A percentile compares a stretch with the other conserved stretches of the same genome.
Evolutionary conservation across 2,888 invertebrate species (phyloP).

Genomic region (Dromius quadrimaculatus): DNA sequence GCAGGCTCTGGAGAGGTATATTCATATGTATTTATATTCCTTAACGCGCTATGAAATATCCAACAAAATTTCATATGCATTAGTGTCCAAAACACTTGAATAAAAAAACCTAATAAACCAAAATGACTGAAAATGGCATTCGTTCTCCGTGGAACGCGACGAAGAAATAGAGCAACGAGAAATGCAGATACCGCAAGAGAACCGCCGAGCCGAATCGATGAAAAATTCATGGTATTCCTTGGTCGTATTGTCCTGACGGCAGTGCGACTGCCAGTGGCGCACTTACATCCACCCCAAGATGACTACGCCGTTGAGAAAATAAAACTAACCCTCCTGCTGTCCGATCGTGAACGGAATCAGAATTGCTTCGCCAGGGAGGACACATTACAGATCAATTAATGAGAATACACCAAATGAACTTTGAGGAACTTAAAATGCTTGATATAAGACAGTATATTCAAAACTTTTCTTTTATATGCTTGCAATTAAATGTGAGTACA

Average conservation of each 20-base stretch:
- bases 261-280: too few relatives aligned
- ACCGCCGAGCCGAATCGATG: slow-evolving; percentile 43
- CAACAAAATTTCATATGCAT: slow-evolving; percentile 31
- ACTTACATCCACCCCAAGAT: too few relatives aligned
- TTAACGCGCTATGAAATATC: slow-evolving; percentile 10
- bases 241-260: slow-evolving; percentile 43
- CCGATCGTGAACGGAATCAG: neutral
- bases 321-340: too few relatives aligned
- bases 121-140: slow-evolving; percentile 35
- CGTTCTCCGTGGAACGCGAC: neutral
- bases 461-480: too few relatives aligned
- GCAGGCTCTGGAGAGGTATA: neutral
- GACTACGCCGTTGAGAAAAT: too few relatives aligned
- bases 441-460: too few relatives aligned
- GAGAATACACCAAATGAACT: too few relatives aligned
- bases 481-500: too few relatives aligned
- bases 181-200: slow-evolving; percentile 30
- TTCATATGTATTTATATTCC: neutral
- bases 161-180: slow-evolving; percentile 31
- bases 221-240: slow-evolving; percentile 48
- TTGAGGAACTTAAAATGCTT: too few relatives aligned
- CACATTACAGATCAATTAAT: slow-evolving; percentile 22
- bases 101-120: slow-evolving; percentile 37
- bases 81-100: slow-evolving; percentile 29
- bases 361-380: neutral